Evolutionary conservation across 2,888 invertebrate genomes (phyloP).

Genomic region (Melieria picta): DNA sequence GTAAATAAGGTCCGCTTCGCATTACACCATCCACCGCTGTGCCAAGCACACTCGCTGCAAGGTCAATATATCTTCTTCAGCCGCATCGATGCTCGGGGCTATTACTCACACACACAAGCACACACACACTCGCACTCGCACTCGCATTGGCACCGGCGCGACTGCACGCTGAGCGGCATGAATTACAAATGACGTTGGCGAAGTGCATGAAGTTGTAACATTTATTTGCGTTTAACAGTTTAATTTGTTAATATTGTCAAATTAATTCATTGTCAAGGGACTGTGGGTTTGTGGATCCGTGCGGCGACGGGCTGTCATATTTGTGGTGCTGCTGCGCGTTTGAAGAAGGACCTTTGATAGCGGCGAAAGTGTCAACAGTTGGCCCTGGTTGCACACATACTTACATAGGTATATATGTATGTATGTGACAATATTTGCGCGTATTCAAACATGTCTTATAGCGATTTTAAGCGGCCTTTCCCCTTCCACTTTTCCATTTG

Average conservation of each 20-base stretch:
- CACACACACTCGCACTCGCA: slow-evolving; percentile 26
- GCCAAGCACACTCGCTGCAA: slow-evolving; percentile 46
- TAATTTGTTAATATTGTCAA: slow-evolving; percentile 64
- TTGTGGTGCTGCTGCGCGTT: too few species aligned
- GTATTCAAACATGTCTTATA: too few species aligned
- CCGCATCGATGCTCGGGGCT: background rate
- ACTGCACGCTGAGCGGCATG: slow-evolving; percentile 57
- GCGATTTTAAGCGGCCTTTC: too few species aligned
- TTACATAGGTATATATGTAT: background rate
- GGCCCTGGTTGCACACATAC: background rate
- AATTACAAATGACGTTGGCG: slow-evolving; percentile 60
- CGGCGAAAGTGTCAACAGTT: background rate
- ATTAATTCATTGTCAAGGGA: slow-evolving; percentile 49
- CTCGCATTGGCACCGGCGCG: slow-evolving; percentile 39
- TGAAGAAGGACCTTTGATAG: too few species aligned
- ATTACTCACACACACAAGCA: slow-evolving; percentile 21
- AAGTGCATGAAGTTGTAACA: slow-evolving; percentile 39
- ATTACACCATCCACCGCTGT: slow-evolving; percentile 4
- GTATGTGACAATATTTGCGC: background rate
- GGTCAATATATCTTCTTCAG: slow-evolving; percentile 58
- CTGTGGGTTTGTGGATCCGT: background rate
- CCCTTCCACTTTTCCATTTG: background rate
- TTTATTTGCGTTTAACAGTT: slow-evolving; percentile 53
- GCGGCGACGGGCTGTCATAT: too few species aligned
- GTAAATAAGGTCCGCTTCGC: slow-evolving; percentile 56